phyloP scores from a whole-genome alignment of 2,113 vertebrate species.

The Cyphomyrus plagiostoma region DNA sequence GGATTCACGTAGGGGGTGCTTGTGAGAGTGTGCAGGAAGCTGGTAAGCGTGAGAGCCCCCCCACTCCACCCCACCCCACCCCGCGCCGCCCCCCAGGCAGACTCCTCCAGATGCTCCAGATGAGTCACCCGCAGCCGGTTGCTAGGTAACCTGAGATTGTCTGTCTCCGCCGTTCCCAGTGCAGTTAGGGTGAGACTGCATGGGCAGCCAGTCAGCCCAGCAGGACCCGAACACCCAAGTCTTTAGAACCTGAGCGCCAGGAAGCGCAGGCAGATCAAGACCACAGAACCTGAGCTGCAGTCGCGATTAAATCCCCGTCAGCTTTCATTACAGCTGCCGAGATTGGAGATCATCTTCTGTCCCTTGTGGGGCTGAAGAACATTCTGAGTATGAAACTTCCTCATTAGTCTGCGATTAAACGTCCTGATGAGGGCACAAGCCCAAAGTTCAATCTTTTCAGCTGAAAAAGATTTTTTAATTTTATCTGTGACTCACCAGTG shows the following conservation, averaged over 20 bases:
- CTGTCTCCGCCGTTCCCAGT: neutral
- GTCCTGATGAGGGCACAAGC: neutral
- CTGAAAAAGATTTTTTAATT: neutral
- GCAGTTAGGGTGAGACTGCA: neutral
- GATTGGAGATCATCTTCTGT: neutral
- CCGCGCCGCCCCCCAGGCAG: neutral
- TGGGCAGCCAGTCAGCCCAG: neutral
- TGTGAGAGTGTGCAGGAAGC: neutral
- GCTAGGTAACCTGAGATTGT: slow-evolving; percentile 16
- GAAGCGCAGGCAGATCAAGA: neutral
- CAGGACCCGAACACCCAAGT: neutral
- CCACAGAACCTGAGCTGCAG: neutral
- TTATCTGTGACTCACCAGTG: neutral
- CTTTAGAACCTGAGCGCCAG: neutral
- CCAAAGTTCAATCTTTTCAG: neutral
- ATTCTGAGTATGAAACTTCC: neutral
- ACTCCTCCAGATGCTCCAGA: neutral
- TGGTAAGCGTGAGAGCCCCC: neutral
- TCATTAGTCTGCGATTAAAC: neutral
- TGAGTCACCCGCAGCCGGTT: slow-evolving; percentile 17
- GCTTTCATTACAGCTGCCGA: neutral
- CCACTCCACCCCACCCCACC: neutral
- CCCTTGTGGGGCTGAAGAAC: neutral
- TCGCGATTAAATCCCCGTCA: neutral
- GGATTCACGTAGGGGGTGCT: neutral